Evolutionary conservation across 2,797 vertebrate species (phyloP), one percentile per base, ranked within the genome.

Genomic region (Prunella strophiata): DNA sequence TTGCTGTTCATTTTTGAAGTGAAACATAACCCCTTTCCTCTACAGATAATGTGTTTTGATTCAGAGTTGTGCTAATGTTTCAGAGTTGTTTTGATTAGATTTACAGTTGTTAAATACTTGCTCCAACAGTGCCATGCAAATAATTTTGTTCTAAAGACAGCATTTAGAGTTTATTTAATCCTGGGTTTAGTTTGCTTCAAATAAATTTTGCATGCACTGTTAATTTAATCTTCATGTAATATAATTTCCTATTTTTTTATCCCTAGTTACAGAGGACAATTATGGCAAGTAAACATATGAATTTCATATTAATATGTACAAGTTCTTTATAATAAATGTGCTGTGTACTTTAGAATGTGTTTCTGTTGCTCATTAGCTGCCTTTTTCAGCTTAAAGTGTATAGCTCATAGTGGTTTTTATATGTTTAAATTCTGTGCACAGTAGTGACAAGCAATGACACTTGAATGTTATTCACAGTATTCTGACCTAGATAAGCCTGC

Each of bases 351-450:
- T 58, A 34, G 36, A 72, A 79, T 62, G 13, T 90, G 72, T 87
- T 71, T 77, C 34, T 47, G 19, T 57, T 72, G 43, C 21, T 59
- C 10, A 71, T 94, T 91, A 81, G 11, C 52, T 89, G 67, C 27
- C 47, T 78, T 92, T 84, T 95, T 83, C 51, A 91, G 23, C 6
- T 85, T 85, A 91, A 87, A 95, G 36, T 21, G 12, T 65, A 10
- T 10, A 74, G 40, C 34, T 86, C 70, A 70, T 83, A 72, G 42
- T 13, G 6, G 1, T 30, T 90, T 77, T 82, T 80, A 17, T 13
- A 16, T 65, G 32, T 73, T 91, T 82, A 67, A 95, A 72, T 89
- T 61, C 22, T 85, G 6, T 40, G 29, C 51, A 75, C 66, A 78
- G 76, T 21, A 93, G 30, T 76, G 83, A 61, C 48, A 77, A 63